These are phyloP conservation scores for Hirtodrosophila cameraria DNA, from an alignment of 2,888 invertebrate species.

Conservation along the genomic window DNA sequence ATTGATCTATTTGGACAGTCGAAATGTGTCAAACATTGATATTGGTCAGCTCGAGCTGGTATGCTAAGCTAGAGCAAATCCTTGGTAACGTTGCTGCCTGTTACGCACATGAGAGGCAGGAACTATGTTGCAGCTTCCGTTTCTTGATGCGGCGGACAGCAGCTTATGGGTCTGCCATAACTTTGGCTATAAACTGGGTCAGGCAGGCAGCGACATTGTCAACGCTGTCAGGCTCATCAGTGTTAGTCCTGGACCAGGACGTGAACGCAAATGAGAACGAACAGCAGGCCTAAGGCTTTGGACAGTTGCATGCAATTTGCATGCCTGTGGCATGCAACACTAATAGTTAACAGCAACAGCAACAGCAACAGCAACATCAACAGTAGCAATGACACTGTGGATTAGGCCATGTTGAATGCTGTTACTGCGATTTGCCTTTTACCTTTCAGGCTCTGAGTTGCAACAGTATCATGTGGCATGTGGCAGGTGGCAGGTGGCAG, in stretches of 20 bases:
- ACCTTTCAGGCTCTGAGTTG: constrained; percentile 14
- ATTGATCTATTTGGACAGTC: too few species aligned
- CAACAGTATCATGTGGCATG: constrained; percentile 20
- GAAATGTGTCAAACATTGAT: too few species aligned
- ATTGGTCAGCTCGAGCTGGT: too few species aligned
- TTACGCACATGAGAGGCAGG: constrained; percentile 3
- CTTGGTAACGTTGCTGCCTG: constrained; percentile 4
- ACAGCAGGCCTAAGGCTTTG: neutral
- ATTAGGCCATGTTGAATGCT: constrained; percentile 57
- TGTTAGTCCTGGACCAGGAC: neutral
- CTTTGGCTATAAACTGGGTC: constrained; percentile 51
- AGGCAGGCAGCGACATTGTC: constrained; percentile 45
- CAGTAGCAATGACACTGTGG: constrained; percentile 36
- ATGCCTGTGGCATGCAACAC: constrained; percentile 39
- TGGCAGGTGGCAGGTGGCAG: constrained; percentile 9
- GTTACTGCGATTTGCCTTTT: constrained; percentile 45
- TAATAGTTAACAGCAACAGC: too few species aligned
- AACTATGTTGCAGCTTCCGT: constrained; percentile 33
- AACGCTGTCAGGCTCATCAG: constrained; percentile 41
- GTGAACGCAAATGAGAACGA: too few species aligned
- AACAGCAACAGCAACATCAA: neutral
- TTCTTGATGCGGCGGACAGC: constrained; percentile 2
- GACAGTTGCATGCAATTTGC: constrained; percentile 22
- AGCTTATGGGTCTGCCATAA: constrained; percentile 29
- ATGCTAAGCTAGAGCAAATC: too few species aligned